Base-by-base conservation (phyloP, 2,888 invertebrate genomes). In the Caradrina kadenii region DNA sequence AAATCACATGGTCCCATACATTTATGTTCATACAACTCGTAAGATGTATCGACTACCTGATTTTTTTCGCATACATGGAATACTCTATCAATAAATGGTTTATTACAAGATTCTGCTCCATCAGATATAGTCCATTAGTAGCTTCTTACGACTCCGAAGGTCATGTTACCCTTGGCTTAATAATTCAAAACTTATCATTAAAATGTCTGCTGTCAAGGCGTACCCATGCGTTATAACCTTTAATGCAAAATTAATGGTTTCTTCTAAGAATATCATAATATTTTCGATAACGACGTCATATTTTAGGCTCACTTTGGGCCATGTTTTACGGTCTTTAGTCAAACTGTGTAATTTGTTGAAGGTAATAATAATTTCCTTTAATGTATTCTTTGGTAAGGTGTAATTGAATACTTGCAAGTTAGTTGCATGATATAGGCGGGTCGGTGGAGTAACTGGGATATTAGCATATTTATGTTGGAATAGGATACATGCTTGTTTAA, bases 311-410 rank as follows among this genome's bases (percentile, higher is more conserved):
- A 55, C 31, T 67, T 63, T 54, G 17, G 54, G 19, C 50, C 21
- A 48, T 65, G 62, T 61, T 77, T 69, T 65, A 69, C 48, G 67
- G 22, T 64, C 42, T 62, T 66, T 31, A 63, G 35, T 42, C 48
- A 42, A 13, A 68, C 50, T 45, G 59, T 77, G 53, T 72, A 80
- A 81, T 80, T 79, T 70, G 53, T 63, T 69, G 55, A 50, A 55
- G 35, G 21, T 49, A 22, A 26, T 26, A 26, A 31, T 55, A 26
- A 81, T 72, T 58, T 54, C 17, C 55, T 74, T 60, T 82, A 79
- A 82, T 76, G 58, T 66, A 68, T 81, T 82, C 80, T 66, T 80
- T 77, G 82, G 74, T 80, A 68, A 74, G 58, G 26, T 61, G 59
- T 82, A 69, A 82, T 76, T 74, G 71, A 67, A 64, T 55, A 70